Percentiles rank a stretch among this genome's conserved stretches.
Evolutionary conservation across 2,113 vertebrate species (phyloP).

Genomic region (Strix uralensis): DNA sequence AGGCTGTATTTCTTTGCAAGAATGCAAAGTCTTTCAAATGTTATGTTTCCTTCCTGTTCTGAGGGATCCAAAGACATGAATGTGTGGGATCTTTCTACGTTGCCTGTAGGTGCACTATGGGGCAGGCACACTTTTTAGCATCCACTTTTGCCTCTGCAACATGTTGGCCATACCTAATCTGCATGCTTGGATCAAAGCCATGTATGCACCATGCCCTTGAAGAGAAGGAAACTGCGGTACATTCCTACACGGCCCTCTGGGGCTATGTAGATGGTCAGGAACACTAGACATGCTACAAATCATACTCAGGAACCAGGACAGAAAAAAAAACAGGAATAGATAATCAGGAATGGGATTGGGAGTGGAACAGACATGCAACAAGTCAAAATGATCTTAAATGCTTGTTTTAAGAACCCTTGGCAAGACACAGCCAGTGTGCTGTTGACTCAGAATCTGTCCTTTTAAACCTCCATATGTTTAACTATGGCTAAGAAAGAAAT

Average conservation of each 20-base stretch:
- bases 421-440: background rate
- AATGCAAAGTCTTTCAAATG: background rate
- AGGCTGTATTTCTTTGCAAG: background rate
- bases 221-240: fast-evolving
- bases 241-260: background rate
- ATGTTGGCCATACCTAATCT: no score
- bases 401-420: background rate
- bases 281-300: background rate
- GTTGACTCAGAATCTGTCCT: background rate
- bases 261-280: no score
- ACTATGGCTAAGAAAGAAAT: background rate
- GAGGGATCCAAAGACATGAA: background rate
- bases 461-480: background rate
- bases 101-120: no score
- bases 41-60: background rate
- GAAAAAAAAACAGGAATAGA: background rate
- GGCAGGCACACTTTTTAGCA: background rate
- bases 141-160: background rate
- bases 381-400: background rate
- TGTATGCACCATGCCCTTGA: background rate
- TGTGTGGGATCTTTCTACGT: background rate
- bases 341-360: background rate
- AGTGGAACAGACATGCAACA: background rate
- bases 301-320: background rate
- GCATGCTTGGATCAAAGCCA: background rate